A percentile compares a stretch with the other conserved stretches of the same genome.
phyloP scores from a whole-genome alignment of 1,140 invertebrate genomes.

The Papilio aristodemus region DNA sequence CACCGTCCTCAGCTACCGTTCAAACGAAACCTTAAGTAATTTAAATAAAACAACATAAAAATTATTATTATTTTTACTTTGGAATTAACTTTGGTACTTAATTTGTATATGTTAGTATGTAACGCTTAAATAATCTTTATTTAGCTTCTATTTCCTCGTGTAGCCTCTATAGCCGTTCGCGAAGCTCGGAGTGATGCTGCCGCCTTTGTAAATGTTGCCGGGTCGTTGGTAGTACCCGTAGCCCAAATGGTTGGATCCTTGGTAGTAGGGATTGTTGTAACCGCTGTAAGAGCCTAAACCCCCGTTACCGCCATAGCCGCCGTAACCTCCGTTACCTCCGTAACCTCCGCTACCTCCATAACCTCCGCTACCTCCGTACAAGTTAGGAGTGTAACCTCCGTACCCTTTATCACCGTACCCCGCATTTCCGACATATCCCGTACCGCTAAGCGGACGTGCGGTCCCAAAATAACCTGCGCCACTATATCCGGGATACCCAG shows the following conservation, averaged over 20 bases:
- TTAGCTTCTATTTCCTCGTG: slow-evolving; percentile 51
- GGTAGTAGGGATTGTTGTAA: slow-evolving; percentile 65
- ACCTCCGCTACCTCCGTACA: slow-evolving; percentile 38
- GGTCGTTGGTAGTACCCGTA: slow-evolving; percentile 67
- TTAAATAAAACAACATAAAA: slow-evolving; percentile 25
- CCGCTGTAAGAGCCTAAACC: slow-evolving; percentile 68
- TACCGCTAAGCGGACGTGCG: slow-evolving; percentile 12
- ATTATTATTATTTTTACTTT: slow-evolving; percentile 43
- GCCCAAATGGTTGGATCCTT: slow-evolving; percentile 63
- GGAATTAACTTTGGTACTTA: slow-evolving; percentile 53
- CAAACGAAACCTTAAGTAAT: not conserved
- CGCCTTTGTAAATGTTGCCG: slow-evolving; percentile 62
- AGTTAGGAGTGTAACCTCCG: slow-evolving; percentile 36
- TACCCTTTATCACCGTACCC: slow-evolving; percentile 40
- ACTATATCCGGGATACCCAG: slow-evolving; percentile 32
- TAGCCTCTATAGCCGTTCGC: slow-evolving; percentile 74
- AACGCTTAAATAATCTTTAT: not conserved
- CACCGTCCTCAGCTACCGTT: no score
- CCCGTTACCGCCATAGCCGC: slow-evolving; percentile 66
- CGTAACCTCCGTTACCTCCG: slow-evolving; percentile 62
- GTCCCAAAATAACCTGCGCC: slow-evolving; percentile 34
- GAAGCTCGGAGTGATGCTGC: slow-evolving; percentile 64
- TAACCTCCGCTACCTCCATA: slow-evolving; percentile 46
- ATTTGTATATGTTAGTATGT: slow-evolving; percentile 22
- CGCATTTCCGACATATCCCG: slow-evolving; percentile 37